Base-by-base conservation (phyloP, 2,113 vertebrate species). In the Sturnus vulgaris region DNA sequence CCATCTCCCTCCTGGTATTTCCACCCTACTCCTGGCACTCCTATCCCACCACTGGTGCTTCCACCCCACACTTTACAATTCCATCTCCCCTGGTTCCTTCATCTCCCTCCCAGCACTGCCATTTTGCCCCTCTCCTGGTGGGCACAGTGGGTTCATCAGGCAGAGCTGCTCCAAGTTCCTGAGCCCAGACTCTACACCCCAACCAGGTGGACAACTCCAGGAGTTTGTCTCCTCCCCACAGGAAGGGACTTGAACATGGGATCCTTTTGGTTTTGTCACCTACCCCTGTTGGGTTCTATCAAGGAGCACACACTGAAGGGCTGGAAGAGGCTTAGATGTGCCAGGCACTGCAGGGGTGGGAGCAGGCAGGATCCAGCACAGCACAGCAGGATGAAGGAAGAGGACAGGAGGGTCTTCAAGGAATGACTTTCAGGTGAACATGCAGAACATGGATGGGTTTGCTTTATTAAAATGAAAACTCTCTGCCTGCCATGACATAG, bases 181-280 rank as follows among this genome's bases (percentile, higher is more conserved):
- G 47, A 42, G 39, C 39, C 7, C 73, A 55, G 60, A 31, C 3
- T 31, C 33, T 2, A 3, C 10, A 64, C 30, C 17, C 35, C 46
- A 22, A 9, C 4, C 24, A 33, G 30, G 11, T 13, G 33, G 4
- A 42, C 25, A 47, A 3, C 31, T 18, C 23, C 24, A 56, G 7
- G 44, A 17, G 30, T 40, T 46, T 33, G 33, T 5, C 10, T 12
- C 47, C 13, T 60, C 14, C 28, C 18, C 3, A 3, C 2, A n/a
- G 69, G 69, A 46, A 39, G 30, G 35, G 21, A 1, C 10, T 3
- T 0, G 10, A 10, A 15, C 15, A 10, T 1, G 33, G 50, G 42
- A 42, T n/a, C 15, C 0, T 0, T 10, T 19, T 20, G 35, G 24
- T 5, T 75, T 60, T 79, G 35, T 39, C 59, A 8, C 44, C 20